phyloP scores from a whole-genome alignment of 2,113 vertebrate genomes.

The Serinus canaria region DNA sequence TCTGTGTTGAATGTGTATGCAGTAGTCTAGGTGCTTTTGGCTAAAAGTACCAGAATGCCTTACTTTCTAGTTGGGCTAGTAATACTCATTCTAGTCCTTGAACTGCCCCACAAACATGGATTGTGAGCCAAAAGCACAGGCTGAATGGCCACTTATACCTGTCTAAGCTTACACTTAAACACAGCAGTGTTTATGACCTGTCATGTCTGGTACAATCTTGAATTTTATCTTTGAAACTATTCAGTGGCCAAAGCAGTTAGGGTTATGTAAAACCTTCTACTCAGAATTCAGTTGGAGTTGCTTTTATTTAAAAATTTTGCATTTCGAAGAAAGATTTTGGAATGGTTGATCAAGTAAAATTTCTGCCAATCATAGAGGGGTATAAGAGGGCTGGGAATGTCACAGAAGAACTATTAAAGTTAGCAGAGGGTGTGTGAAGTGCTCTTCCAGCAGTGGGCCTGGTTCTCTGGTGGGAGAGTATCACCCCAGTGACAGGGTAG shows the following conservation, averaged over 20 bases:
- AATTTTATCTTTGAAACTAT: neutral
- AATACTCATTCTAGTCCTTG: neutral
- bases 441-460: neutral
- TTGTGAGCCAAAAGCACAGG: neutral
- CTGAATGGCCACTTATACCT: neutral
- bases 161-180: neutral
- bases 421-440: neutral
- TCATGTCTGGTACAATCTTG: neutral
- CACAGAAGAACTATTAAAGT: neutral
- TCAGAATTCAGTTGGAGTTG: neutral
- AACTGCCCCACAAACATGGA: neutral
- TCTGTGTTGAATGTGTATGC: neutral
- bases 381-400: neutral
- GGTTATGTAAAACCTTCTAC: neutral
- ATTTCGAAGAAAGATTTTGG: neutral
- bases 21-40: neutral
- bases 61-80: neutral
- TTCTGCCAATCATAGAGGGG: neutral
- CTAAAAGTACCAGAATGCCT: neutral
- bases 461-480: rapidly evolving
- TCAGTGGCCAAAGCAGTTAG: neutral
- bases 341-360: neutral
- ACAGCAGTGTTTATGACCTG: neutral
- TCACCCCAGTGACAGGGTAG: neutral
- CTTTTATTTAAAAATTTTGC: neutral